A percentile compares a stretch with the other conserved stretches of the same genome.
Conservation (phyloP, 2,113 vertebrate genomes). For the Dasyurus viverrinus region DNA sequence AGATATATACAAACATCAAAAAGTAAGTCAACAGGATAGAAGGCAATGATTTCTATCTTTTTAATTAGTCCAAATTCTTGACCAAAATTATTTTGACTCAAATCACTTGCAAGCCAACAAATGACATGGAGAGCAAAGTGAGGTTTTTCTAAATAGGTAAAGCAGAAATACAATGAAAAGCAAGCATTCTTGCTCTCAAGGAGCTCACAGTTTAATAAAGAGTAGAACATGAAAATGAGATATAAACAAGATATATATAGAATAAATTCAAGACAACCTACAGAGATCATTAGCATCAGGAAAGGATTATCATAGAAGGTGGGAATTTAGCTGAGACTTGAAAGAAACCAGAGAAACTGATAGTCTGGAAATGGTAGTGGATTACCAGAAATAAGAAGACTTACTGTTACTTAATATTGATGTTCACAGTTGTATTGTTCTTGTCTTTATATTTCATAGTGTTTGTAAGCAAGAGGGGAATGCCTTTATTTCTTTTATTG, state of each 20-base stretch:
- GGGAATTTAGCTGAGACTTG: neutral
- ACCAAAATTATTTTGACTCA: neutral
- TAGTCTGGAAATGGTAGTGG: neutral
- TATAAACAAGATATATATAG: neutral
- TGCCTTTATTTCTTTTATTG: neutral
- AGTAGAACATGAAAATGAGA: neutral
- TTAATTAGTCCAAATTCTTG: neutral
- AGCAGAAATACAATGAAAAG: no score
- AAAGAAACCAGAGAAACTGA: neutral
- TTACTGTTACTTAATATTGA: neutral
- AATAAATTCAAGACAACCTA: neutral
- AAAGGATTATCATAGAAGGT: neutral
- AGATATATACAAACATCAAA: neutral
- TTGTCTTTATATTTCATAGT: neutral
- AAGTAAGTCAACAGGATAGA: neutral
- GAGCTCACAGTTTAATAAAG: neutral
- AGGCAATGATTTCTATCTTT: neutral
- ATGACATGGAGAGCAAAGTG: neutral
- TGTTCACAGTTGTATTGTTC: neutral
- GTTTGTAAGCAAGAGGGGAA: neutral
- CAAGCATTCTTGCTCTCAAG: neutral
- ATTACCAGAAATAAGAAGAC: neutral
- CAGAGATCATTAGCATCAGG: neutral
- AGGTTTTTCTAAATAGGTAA: neutral
- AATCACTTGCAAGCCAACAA: neutral